Base-by-base conservation (phyloP, 1,140 invertebrate species). In the Orchesella cincta region DNA sequence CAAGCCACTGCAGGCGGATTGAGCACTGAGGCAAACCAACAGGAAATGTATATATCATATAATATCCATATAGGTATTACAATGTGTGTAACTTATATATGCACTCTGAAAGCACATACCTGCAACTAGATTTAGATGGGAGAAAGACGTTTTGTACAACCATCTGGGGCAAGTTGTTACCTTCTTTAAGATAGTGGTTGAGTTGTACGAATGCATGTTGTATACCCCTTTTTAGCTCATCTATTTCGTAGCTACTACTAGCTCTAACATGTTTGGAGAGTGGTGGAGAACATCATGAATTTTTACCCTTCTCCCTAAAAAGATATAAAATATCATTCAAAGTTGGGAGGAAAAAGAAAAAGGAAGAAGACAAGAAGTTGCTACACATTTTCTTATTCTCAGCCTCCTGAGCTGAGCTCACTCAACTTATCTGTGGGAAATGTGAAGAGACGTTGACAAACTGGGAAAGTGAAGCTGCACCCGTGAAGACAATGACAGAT, bases 381-480 rank as follows among this genome's bases (percentile, higher is more conserved):
- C 12, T 57, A 14, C 52, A 26, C 23, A 8, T 57, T n/a, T 57
- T 57, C 52, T 57, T 26, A 14, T 57, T 57, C 23, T 57, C 8
- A 8, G 8, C 52, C 52, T 26, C 23, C 8, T n/a, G 12, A 14
- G 52, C 12, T 23, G 8, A n/a, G 14, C 23, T 57, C 52, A 57
- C 52, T 57, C 52, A 57, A 57, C 52, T 57, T 57, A 57, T 57
- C 52, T 57, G 52, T 57, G 52, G 52, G 52, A 57, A 57, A 71
- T 33, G 75, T 64, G 75, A 72, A 54, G 36, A 72, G 75, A 76
- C 75, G 75, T 52, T 76, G 75, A 76, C 75, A 76, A 76, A 76
- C 67, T 70, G 62, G 75, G 52, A 57, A 76, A 76, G 71, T 76
- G 70, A 64, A 76, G 71, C 67, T 76, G 67, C 62, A 72, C 39